A percentile compares a stretch with the other conserved stretches of the same genome.
Conservation (phyloP, 2,797 vertebrate genomes). For the Rhabdophis nuchalis region DNA sequence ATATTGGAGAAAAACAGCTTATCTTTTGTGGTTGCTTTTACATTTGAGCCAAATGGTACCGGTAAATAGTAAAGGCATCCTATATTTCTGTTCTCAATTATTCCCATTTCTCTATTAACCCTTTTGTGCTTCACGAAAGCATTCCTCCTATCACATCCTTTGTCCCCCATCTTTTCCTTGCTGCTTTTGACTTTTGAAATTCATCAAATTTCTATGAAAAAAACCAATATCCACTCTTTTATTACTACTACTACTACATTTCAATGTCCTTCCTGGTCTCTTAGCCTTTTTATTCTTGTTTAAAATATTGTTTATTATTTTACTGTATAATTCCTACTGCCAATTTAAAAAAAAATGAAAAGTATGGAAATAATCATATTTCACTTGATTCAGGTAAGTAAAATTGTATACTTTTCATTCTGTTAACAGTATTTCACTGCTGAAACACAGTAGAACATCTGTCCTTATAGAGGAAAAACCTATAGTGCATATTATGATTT, state of each 20-base stretch:
- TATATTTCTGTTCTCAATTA: background rate
- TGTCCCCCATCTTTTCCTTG: background rate
- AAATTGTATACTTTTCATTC: slow-evolving; percentile 3
- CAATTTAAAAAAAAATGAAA: background rate
- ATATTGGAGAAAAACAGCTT: background rate
- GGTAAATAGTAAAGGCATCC: background rate
- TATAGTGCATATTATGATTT: background rate
- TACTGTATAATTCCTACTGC: background rate
- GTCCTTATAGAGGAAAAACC: background rate
- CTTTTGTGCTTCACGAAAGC: background rate
- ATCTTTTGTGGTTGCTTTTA: background rate
- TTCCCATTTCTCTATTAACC: background rate
- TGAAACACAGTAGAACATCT: background rate
- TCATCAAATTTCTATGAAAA: background rate
- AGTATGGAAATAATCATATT: background rate
- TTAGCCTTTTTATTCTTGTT: background rate
- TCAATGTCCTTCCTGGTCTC: background rate
- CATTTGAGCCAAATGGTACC: background rate
- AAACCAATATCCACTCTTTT: background rate
- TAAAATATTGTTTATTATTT: background rate
- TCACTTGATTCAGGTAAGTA: background rate
- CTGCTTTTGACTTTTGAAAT: background rate
- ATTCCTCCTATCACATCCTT: background rate
- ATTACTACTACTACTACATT: background rate
- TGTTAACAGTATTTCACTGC: slow-evolving; percentile 11